Evolutionary conservation across 2,888 invertebrate species (phyloP).

Genomic region (Oxyteleia sp.): DNA sequence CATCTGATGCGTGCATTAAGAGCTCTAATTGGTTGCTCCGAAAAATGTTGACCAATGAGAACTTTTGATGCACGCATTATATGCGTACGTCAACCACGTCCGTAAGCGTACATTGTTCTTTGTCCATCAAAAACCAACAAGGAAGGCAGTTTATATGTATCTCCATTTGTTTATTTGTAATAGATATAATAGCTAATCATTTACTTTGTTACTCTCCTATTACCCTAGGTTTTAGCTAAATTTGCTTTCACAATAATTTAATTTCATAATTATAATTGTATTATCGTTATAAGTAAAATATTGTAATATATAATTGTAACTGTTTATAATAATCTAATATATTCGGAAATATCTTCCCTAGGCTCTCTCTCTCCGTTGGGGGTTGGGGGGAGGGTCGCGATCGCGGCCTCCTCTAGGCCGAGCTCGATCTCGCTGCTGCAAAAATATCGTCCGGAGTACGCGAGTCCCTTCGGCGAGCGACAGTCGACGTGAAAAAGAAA

Average conservation of each 20-base stretch:
- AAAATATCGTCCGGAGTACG: slow-evolving; percentile 46
- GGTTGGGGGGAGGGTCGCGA: slow-evolving; percentile 77
- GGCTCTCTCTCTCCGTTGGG: too few relatives aligned
- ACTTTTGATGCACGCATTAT: too few relatives aligned
- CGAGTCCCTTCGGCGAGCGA: slow-evolving; percentile 36
- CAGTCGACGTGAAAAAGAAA: too few relatives aligned
- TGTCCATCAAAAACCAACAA: slow-evolving; percentile 81
- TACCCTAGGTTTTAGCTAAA: slow-evolving; percentile 85
- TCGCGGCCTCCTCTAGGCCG: slow-evolving; percentile 77
- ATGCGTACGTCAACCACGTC: too few relatives aligned
- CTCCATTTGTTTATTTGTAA: slow-evolving; percentile 81
- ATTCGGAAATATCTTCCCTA: slow-evolving; percentile 80
- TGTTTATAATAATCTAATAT: slow-evolving; percentile 82
- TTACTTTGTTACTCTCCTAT: slow-evolving; percentile 87
- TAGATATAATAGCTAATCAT: slow-evolving; percentile 84
- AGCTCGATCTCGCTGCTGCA: slow-evolving; percentile 52
- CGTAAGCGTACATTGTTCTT: too few relatives aligned
- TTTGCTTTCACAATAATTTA: slow-evolving; percentile 85
- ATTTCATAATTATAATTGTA: slow-evolving; percentile 82
- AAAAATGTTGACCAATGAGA: too few relatives aligned
- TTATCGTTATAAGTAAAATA: slow-evolving; percentile 80
- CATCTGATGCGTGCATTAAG: too few relatives aligned
- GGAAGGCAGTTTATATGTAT: slow-evolving; percentile 83
- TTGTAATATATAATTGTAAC: slow-evolving; percentile 77
- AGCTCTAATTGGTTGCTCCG: too few relatives aligned